phyloP scores from a whole-genome alignment of 2,888 invertebrate species.

The Digitonthophagus gazella region DNA sequence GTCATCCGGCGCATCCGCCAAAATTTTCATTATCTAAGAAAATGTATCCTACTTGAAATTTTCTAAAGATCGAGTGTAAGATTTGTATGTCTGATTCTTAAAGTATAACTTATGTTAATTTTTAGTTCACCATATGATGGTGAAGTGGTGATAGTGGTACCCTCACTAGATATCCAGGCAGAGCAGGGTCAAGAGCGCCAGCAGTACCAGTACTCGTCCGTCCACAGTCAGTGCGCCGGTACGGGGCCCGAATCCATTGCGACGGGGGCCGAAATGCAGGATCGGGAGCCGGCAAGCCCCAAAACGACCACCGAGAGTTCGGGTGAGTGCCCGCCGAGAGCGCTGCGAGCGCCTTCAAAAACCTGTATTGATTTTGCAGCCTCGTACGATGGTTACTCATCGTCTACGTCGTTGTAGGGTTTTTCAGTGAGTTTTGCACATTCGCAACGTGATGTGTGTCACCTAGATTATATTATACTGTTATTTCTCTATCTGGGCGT shows the following conservation, averaged over 20 bases:
- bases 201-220: conserved; percentile 29
- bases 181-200: conserved; percentile 31
- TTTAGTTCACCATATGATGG: conserved; percentile 44
- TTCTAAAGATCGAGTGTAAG: too few species aligned
- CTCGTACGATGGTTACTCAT: conserved; percentile 70
- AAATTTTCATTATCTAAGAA: too few species aligned
- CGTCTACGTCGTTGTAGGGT: conserved; percentile 68
- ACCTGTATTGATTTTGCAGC: conserved; percentile 57
- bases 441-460: conserved; percentile 3
- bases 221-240: conserved; percentile 20
- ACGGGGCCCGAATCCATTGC: conserved; percentile 36
- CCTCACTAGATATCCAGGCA: conserved; percentile 49
- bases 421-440: conserved; percentile 37
- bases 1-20: too few species aligned
- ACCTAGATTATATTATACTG: not conserved
- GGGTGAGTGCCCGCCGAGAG: conserved; percentile 51
- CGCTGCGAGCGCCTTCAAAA: conserved; percentile 19
- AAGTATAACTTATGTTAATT: too few species aligned
- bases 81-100: too few species aligned
- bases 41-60: too few species aligned
- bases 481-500: conserved; percentile 1
- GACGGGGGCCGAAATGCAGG: conserved; percentile 25
- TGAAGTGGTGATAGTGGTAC: conserved; percentile 57
- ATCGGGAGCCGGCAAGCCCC: conserved; percentile 54
- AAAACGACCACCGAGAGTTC: conserved; percentile 64